Base-by-base conservation (phyloP, 2,888 invertebrate species). In the Microdon myrmicae region DNA sequence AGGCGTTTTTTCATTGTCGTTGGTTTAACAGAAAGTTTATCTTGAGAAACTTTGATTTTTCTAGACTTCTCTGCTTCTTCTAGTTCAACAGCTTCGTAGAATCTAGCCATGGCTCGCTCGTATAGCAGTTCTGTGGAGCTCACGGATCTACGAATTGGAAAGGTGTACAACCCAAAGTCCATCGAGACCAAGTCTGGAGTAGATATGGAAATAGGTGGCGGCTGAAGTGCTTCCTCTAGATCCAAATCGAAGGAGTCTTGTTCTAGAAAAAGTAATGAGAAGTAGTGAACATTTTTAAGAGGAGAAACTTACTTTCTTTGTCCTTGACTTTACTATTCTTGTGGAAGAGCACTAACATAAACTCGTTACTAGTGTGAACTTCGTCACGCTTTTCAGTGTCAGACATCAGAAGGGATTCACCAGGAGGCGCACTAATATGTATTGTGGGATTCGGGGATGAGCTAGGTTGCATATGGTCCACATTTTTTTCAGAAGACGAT, bases 121-220 rank as follows among this genome's bases (percentile, higher is more conserved):
- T 91, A 91, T 1, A 93, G 82, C 3, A 93, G 82, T 74, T 92
- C 92, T 0, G 90, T 89, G 2, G 92, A 92, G 73, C 92, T 92
- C 16, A 90, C 89, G 1, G 90, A 89, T 69, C 87, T 84, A 17
- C 90, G 84, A 22, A 92, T 78, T 3, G 79, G 79, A 28, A 78
- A 78, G 1, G 81, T 79, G 34, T 85, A 81, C 39, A 79, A 71
- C 49, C 75, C 73, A 13, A 85, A 83, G 32, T 86, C 83, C 70
- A 87, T 84, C 37, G 83, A 82, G 71, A 87, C 87, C 54, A 92
- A 79, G 75, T 92, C 92, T 0, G 92, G 92, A 7, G 92, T 87
- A 0, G 92, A 92, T 39, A 92, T 82, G 0, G 92, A 92, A 70
- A 92, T 83, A 8, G 90, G 90, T 3, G 92, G 92, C 29, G 92